phyloP scores from a whole-genome alignment of 2,113 vertebrate genomes.

The Centrocercus urophasianus region DNA sequence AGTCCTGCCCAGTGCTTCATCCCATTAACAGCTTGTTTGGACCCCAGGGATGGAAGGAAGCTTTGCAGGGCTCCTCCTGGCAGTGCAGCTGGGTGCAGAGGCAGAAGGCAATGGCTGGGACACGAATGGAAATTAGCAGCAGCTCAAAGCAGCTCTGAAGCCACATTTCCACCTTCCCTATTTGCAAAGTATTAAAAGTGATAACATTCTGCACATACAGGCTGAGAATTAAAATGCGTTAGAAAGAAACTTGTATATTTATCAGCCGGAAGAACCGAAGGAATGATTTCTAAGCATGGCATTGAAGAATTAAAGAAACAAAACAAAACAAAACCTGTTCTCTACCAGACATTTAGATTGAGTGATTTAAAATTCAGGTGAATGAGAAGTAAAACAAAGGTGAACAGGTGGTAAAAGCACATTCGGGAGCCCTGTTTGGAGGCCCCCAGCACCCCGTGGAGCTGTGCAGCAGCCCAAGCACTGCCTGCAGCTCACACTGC shows the following conservation, averaged over 20 bases:
- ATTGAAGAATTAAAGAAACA: not conserved
- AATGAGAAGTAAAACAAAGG: not conserved
- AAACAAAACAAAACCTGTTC: not conserved
- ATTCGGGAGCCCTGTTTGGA: not conserved
- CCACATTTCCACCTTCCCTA: constrained; percentile 28
- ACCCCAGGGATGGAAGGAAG: not conserved
- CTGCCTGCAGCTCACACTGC: not conserved
- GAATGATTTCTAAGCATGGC: not conserved
- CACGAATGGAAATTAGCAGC: constrained; percentile 37
- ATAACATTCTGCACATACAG: constrained; percentile 49
- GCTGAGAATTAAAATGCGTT: constrained; percentile 18
- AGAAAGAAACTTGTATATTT: constrained; percentile 21
- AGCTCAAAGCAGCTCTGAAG: constrained; percentile 27
- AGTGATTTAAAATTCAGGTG: constrained; percentile 22
- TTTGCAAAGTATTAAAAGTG: not conserved
- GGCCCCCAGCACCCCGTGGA: too few species aligned
- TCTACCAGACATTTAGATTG: constrained; percentile 18
- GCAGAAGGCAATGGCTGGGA: not conserved
- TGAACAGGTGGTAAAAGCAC: not conserved
- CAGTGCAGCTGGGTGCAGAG: not conserved
- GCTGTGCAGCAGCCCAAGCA: too few species aligned
- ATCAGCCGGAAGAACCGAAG: constrained; percentile 34
- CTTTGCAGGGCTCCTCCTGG: not conserved
- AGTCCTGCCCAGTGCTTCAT: fast-evolving
- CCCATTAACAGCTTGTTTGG: not conserved